phyloP scores from a whole-genome alignment of 2,113 vertebrate species.

The Leucoraja erinaceus region DNA sequence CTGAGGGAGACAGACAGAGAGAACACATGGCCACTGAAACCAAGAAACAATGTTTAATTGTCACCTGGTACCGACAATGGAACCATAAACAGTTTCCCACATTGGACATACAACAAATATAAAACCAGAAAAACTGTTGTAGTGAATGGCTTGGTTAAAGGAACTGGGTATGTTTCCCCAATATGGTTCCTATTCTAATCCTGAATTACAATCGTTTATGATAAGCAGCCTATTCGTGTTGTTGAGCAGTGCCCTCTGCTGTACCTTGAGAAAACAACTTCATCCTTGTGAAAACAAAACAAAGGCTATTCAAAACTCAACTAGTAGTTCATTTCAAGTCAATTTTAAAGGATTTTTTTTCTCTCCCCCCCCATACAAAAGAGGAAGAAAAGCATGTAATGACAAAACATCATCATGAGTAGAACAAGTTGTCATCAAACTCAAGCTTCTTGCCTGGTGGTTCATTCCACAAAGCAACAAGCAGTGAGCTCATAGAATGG shows the following conservation, averaged over 20 bases:
- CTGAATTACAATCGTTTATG: neutral
- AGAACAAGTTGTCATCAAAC: neutral
- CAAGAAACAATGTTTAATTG: neutral
- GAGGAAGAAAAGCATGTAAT: neutral
- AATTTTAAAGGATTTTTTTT: neutral
- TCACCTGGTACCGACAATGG: too few relatives aligned
- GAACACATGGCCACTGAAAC: neutral
- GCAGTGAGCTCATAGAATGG: neutral
- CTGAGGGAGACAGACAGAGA: too few relatives aligned
- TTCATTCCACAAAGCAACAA: neutral
- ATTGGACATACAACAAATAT: neutral
- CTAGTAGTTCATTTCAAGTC: neutral
- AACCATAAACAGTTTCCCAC: neutral
- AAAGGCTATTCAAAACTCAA: neutral
- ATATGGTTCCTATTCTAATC: neutral
- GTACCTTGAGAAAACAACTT: neutral
- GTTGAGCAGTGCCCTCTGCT: constrained; percentile 33
- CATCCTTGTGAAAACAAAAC: neutral
- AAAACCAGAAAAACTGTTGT: neutral
- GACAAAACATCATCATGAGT: neutral
- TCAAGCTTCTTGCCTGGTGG: neutral
- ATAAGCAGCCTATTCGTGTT: neutral
- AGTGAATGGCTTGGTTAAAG: neutral
- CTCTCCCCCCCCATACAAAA: neutral
- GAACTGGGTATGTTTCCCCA: neutral